phyloP scores from a whole-genome alignment of 2,797 vertebrate species.

The Oryzias dopingdopingensis region DNA sequence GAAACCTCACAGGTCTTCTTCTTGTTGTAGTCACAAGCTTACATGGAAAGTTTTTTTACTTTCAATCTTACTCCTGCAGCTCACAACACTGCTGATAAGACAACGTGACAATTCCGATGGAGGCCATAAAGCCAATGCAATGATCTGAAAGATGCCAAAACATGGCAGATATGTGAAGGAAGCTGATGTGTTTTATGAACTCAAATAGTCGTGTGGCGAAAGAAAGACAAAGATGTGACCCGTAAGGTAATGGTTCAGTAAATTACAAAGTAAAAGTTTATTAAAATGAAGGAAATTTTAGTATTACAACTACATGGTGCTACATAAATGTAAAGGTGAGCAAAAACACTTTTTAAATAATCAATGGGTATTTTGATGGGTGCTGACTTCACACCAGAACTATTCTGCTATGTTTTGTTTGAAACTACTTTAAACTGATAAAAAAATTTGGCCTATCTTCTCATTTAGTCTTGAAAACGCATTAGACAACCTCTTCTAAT shows the following conservation, averaged over 20 bases:
- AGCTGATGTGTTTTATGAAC: not conserved
- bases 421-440: too few species aligned
- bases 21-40: not conserved
- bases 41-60: not conserved
- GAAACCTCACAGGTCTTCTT: not conserved
- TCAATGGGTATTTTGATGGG: constrained; percentile 26
- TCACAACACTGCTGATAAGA: constrained; percentile 12
- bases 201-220: not conserved
- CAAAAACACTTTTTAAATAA: constrained; percentile 6
- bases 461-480: too few species aligned
- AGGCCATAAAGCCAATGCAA: constrained; percentile 1
- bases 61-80: constrained; percentile 2
- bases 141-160: not conserved
- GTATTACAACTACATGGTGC: not conserved
- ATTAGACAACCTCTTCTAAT: too few species aligned
- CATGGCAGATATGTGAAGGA: not conserved
- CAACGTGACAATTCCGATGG: not conserved
- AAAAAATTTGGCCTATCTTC: too few species aligned
- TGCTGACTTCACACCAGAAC: constrained; percentile 31
- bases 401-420: not conserved
- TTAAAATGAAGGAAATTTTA: not conserved
- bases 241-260: too few species aligned
- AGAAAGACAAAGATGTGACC: not conserved
- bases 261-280: not conserved
- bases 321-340: constrained; percentile 13